phyloP scores from a whole-genome alignment of 64 coral and sea anemone genomes.

The Stylophora pistillata region DNA sequence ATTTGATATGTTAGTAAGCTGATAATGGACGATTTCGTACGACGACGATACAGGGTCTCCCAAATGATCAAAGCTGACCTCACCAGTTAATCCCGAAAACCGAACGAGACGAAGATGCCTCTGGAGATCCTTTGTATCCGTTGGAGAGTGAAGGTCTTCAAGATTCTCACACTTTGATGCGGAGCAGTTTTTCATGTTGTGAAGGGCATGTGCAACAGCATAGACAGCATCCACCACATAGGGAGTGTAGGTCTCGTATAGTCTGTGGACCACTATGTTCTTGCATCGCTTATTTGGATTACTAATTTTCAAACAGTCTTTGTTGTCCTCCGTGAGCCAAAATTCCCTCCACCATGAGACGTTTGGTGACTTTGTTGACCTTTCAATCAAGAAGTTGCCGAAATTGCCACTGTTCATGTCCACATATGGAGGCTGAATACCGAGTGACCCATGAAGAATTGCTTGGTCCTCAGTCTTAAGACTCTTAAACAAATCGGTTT shows the following conservation, averaged over 20 bases:
- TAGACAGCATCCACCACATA: slow-evolving; percentile 29
- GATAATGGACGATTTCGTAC: slow-evolving; percentile 43
- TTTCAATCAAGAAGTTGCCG: background rate
- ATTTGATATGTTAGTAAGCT: background rate
- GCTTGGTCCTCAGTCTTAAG: background rate
- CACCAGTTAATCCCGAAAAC: slow-evolving; percentile 30
- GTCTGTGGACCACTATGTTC: background rate
- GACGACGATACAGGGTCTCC: slow-evolving; percentile 34
- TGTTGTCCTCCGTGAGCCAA: background rate
- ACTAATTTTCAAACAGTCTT: background rate
- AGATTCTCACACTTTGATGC: background rate
- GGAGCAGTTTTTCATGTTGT: background rate
- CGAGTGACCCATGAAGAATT: slow-evolving; percentile 19
- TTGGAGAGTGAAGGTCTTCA: background rate
- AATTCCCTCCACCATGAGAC: slow-evolving; percentile 35
- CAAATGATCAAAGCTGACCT: slow-evolving; percentile 11
- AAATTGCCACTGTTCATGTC: background rate
- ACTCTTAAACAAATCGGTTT: background rate
- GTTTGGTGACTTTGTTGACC: background rate
- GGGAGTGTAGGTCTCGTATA: slow-evolving; percentile 18
- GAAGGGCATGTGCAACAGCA: slow-evolving; percentile 19
- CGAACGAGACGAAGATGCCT: background rate
- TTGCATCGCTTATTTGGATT: background rate
- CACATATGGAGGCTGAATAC: slow-evolving; percentile 3
- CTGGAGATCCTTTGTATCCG: background rate